Evolutionary conservation across 2,113 vertebrate species (phyloP).

Genomic region (Mungos mungo): DNA sequence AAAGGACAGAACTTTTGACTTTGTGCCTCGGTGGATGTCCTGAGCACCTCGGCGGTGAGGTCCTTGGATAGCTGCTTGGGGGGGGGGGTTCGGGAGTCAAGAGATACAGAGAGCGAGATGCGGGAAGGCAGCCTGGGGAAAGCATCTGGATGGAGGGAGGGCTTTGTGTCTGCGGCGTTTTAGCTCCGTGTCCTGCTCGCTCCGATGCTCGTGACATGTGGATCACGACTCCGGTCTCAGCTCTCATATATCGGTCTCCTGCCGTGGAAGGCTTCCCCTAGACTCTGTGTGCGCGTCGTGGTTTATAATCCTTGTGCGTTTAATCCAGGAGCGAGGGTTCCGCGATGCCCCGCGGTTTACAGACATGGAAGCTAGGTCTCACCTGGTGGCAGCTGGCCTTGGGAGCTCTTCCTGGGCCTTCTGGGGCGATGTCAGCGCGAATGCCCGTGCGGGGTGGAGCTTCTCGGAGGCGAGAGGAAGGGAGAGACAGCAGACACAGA

Average conservation of each 20-base stretch:
- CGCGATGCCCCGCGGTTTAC: not conserved
- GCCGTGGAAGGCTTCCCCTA: not conserved
- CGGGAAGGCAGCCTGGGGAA: not conserved
- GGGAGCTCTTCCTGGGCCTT: not conserved
- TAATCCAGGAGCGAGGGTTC: not conserved
- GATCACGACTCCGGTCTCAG: fast-evolving
- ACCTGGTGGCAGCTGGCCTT: not conserved
- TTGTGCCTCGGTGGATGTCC: fast-evolving
- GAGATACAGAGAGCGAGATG: not conserved
- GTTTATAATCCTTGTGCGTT: fast-evolving
- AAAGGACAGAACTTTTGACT: not conserved
- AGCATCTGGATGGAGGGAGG: not conserved
- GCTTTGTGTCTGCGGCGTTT: fast-evolving
- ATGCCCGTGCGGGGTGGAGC: not conserved
- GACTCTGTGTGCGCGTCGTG: fast-evolving
- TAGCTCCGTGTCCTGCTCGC: not conserved
- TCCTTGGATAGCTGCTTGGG: not conserved
- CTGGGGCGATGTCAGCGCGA: fast-evolving
- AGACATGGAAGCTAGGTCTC: not conserved
- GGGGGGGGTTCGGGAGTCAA: not conserved
- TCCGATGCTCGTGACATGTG: fast-evolving
- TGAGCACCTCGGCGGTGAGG: not conserved
- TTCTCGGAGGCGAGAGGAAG: not conserved
- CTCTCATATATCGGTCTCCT: fast-evolving
- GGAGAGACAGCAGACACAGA: not conserved